Evolutionary conservation across 2,797 vertebrate genomes (phyloP).

Genomic region (Lagodon rhomboides): DNA sequence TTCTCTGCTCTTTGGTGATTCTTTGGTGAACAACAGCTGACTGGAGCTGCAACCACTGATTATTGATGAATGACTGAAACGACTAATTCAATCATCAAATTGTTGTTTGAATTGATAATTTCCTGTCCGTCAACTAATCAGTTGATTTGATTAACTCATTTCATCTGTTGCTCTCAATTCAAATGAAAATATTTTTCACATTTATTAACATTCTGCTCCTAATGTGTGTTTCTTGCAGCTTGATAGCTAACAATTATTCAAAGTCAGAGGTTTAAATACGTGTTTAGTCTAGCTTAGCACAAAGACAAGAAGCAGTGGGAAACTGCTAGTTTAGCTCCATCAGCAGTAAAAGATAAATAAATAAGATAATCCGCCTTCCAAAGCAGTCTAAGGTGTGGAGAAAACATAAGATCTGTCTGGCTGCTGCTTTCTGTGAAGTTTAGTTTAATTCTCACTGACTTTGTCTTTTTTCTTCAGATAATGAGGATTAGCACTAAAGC

Average conservation of each 20-base stretch:
- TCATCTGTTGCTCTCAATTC: background rate
- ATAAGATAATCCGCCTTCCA: too few relatives aligned
- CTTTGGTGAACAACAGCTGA: background rate
- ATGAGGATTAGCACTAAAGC: too few relatives aligned
- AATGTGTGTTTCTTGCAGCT: background rate
- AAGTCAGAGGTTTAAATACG: background rate
- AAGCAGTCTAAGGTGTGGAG: too few relatives aligned
- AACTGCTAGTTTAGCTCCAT: background rate
- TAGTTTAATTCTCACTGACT: conserved; percentile 5
- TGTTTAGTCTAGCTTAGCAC: background rate
- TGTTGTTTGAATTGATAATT: background rate
- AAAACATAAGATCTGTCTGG: conserved; percentile 10
- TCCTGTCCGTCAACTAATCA: background rate
- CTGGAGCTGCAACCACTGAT: background rate
- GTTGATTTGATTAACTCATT: background rate
- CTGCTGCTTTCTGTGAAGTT: conserved; percentile 2
- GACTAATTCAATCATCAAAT: background rate
- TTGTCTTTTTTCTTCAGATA: background rate
- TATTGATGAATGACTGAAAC: too few relatives aligned
- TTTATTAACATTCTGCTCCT: background rate
- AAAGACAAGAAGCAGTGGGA: background rate
- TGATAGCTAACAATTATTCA: background rate
- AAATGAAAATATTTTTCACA: background rate
- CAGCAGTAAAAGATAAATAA: too few relatives aligned
- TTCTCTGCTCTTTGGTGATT: background rate